Base-by-base conservation (phyloP, 2,113 vertebrate species). In the Pterophyllum scalare region DNA sequence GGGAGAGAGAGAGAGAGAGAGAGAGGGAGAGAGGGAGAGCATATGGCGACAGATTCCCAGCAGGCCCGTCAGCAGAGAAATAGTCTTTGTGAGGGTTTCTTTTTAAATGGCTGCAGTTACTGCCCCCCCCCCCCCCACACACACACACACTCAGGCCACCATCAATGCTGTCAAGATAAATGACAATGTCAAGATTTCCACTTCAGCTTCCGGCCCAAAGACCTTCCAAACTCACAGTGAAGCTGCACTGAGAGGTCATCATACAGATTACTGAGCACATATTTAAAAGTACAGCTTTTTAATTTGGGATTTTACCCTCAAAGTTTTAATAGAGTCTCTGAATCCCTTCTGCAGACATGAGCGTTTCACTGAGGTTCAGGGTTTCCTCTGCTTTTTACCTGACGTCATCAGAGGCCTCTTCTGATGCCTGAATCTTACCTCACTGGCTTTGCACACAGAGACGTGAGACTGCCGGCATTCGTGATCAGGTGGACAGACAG, bases 31-130 rank as follows among this genome's bases (percentile, higher is more conserved):
- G 28, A 52, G 40, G 17, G 62, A 28, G 14, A 61, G 49, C 77
- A 84, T 62, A 83, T 85, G 80, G 79, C 52, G 20, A 65, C 75
- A 43, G n/a, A 14, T 57, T 46, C 43, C 2, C 46, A 80, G 19
- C 52, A 60, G 52, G 35, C 31, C 33, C 33, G 33, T 76, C 49
- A 43, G 7, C 6, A 9, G 8, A 6, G 59, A 49, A 74, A 26
- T 26, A 67, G 38, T 22, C n/a, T 65, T 43, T 65, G 22, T 67
- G 38, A 14, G 5, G 46, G 46, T 49, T 46, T 46, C 26, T 38
- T 5, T 67, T 19, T 67, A 12, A 46, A 67, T 67, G 46, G 35
- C 22, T 26, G 22, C 28, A 28, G 28, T 28, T 28, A 28, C 28
- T 28, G 28, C 28, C 28, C 28, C 28, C 28, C 28, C 28, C 28